Conservation (phyloP, 2,797 vertebrate genomes). For the Euphonia xanthogaster region DNA sequence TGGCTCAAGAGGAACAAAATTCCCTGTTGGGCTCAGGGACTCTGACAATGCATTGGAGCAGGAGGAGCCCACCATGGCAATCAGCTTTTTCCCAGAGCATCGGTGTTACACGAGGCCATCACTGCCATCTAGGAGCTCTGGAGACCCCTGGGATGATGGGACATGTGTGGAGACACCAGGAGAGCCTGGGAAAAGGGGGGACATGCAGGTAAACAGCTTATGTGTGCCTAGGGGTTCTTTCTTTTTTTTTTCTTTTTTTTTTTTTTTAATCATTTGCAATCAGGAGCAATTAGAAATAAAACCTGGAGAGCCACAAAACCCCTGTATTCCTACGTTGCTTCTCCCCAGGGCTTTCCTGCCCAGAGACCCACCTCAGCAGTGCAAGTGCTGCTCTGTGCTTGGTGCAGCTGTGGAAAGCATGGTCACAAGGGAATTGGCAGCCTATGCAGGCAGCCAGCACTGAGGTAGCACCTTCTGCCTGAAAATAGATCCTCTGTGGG, state of each 20-base stretch:
- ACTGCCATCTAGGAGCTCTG: neutral
- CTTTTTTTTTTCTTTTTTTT: accelerated
- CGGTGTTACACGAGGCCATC: neutral
- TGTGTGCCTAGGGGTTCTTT: neutral
- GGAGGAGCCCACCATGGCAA: neutral
- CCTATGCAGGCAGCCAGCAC: neutral
- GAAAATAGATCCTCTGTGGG: neutral
- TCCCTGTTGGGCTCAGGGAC: neutral
- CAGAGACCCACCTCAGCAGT: neutral
- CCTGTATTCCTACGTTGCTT: neutral
- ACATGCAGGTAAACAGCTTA: neutral
- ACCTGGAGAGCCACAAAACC: neutral
- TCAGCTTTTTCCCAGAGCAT: neutral
- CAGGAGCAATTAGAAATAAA: neutral
- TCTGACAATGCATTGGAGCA: neutral
- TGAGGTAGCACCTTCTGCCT: neutral
- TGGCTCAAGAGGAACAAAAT: neutral
- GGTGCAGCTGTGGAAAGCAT: accelerated
- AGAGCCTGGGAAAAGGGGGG: neutral
- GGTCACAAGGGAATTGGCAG: neutral
- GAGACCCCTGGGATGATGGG: no score
- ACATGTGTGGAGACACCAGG: neutral
- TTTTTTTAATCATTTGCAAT: neutral
- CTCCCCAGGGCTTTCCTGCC: neutral
- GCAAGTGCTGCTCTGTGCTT: accelerated